A percentile compares a stretch with the other conserved stretches of the same genome.
phyloP scores from a whole-genome alignment of 2,113 vertebrate genomes.

The Chamaetylas fuelleborni region DNA sequence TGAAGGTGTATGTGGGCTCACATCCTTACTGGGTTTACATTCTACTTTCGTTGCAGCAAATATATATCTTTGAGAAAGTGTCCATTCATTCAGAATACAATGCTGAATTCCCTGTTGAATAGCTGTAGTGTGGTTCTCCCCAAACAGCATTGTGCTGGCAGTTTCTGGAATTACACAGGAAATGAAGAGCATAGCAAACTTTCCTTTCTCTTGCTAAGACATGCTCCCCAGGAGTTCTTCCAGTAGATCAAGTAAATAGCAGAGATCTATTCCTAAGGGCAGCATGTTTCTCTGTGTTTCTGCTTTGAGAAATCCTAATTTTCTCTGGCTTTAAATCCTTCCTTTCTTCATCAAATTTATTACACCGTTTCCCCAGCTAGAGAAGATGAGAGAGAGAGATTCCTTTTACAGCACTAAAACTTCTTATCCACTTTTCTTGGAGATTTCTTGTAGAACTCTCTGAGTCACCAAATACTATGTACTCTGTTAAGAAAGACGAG shows the following conservation, averaged over 20 bases:
- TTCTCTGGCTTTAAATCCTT: slow-evolving; percentile 24
- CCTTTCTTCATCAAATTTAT: slow-evolving; percentile 10
- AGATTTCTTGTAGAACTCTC: background rate
- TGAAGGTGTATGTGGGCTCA: background rate
- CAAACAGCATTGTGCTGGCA: slow-evolving; percentile 55
- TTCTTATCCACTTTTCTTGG: background rate
- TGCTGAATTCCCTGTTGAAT: slow-evolving; percentile 51
- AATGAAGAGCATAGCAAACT: slow-evolving; percentile 55
- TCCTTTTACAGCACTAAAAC: background rate
- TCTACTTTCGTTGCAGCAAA: background rate
- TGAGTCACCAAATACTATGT: background rate
- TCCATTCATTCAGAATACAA: slow-evolving; percentile 55
- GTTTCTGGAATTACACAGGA: slow-evolving; percentile 64
- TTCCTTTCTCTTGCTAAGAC: slow-evolving; percentile 47
- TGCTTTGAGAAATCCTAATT: slow-evolving; percentile 30
- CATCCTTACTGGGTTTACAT: background rate
- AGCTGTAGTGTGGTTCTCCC: slow-evolving; percentile 41
- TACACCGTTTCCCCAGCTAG: background rate
- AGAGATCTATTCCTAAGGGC: slow-evolving; percentile 23
- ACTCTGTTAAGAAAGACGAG: background rate
- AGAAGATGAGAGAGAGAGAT: background rate
- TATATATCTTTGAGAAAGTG: slow-evolving; percentile 37
- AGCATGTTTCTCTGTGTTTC: slow-evolving; percentile 7
- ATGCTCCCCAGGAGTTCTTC: slow-evolving; percentile 37
- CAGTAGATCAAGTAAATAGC: slow-evolving; percentile 53